These are phyloP conservation scores for Turritopsis rubra DNA, from an alignment of 30 jellyfish, hydroid and myxozoan genomes.

Conservation along the genomic window DNA sequence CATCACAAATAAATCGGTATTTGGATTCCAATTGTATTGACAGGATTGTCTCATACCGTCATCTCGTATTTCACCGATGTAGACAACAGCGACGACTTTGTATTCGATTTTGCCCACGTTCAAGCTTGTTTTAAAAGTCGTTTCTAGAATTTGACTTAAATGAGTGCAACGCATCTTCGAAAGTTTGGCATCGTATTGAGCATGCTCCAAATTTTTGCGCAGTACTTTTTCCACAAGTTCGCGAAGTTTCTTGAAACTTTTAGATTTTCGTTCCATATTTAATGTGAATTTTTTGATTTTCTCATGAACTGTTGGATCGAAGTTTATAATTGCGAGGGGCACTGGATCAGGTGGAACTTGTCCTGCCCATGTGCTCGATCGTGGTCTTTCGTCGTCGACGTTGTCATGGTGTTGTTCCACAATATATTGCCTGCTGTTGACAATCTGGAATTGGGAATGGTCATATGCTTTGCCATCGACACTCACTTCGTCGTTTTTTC, in stretches of 20 bases:
- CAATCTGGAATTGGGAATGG: neutral
- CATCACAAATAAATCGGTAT: conserved; percentile 21
- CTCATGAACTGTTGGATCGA: neutral
- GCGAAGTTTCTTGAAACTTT: conserved; percentile 11
- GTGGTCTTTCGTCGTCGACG: conserved; percentile 24
- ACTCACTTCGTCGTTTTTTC: neutral
- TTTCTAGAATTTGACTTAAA: conserved; percentile 24
- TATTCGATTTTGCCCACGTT: neutral
- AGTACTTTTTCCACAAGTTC: conserved; percentile 21
- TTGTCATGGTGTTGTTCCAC: neutral
- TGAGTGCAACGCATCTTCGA: conserved; percentile 17
- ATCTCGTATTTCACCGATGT: conserved; percentile 25
- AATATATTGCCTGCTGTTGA: neutral
- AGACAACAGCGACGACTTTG: conserved; percentile 18
- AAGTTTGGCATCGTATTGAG: neutral
- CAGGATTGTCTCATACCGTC: conserved; percentile 25
- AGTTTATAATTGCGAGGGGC: conserved; percentile 11
- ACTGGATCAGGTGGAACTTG: neutral
- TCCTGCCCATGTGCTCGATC: conserved; percentile 24
- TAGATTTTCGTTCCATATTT: conserved; percentile 24
- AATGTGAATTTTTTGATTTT: conserved; percentile 6
- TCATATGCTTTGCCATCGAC: neutral
- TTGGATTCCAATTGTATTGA: conserved; percentile 29
- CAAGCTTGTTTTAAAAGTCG: conserved; percentile 11
- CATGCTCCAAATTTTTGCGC: conserved; percentile 19